A percentile compares a stretch with the other conserved stretches of the same genome.
Conservation (phyloP, 2,888 invertebrate genomes). For the Tiliacea aurago region DNA sequence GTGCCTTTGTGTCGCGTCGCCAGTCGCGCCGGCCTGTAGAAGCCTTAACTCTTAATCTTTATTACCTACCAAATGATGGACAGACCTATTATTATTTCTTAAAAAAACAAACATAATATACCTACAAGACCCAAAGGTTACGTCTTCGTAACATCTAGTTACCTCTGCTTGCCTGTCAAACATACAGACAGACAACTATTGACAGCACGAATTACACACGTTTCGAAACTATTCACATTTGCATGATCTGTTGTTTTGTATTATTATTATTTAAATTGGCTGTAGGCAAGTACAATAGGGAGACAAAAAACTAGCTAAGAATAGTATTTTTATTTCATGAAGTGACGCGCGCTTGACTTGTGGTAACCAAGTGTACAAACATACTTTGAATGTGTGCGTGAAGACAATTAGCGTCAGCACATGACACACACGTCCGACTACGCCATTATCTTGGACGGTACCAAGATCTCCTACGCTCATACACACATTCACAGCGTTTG, state of each 20-base stretch:
- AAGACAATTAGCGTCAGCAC: no score
- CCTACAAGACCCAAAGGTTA: constrained; percentile 26
- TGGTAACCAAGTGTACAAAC: no score
- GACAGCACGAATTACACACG: constrained; percentile 22
- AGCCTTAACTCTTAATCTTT: neutral
- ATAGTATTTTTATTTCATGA: no score
- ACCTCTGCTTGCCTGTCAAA: constrained; percentile 30
- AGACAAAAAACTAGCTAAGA: neutral
- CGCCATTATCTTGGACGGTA: no score
- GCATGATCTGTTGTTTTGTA: constrained; percentile 26
- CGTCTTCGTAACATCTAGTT: constrained; percentile 25
- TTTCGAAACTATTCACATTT: constrained; percentile 25
- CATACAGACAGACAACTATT: constrained; percentile 45
- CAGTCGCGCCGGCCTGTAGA: no score
- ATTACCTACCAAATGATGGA: constrained; percentile 10
- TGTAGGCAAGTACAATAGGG: neutral
- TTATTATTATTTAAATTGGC: constrained; percentile 46
- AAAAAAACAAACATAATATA: constrained; percentile 8
- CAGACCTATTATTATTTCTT: neutral
- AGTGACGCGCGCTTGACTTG: no score
- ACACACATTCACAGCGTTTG: no score
- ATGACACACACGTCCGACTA: no score
- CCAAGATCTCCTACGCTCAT: no score
- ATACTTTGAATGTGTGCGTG: no score
- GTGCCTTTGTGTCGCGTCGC: no score